These are phyloP conservation scores for Drusus annulatus DNA, from an alignment of 1,140 invertebrate species.

Conservation along the genomic window DNA sequence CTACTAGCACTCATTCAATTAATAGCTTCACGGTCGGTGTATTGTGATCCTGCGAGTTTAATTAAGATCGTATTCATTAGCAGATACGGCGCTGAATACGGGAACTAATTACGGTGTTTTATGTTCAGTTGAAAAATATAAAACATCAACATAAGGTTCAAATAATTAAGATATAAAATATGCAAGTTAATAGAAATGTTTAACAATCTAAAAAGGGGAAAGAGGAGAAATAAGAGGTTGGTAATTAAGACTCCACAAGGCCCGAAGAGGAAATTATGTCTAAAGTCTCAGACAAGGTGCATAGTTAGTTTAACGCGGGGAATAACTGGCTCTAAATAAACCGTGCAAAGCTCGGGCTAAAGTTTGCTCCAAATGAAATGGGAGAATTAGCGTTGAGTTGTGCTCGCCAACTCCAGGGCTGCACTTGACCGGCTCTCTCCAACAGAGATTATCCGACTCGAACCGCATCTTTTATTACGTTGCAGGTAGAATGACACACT, in stretches of 20 bases:
- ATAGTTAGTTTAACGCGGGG: conserved; percentile 37
- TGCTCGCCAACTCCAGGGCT: conserved; percentile 2
- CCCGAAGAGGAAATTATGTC: neutral
- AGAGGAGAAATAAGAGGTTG: too few species aligned
- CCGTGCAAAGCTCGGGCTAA: conserved; percentile 43
- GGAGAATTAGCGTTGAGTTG: conserved; percentile 33
- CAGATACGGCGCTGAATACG: neutral
- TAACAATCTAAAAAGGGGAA: too few species aligned
- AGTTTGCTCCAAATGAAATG: conserved; percentile 49
- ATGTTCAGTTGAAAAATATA: too few species aligned
- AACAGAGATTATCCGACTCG: neutral
- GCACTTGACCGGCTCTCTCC: neutral
- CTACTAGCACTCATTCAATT: conserved; percentile 39
- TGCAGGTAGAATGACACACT: neutral
- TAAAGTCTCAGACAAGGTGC: conserved; percentile 26
- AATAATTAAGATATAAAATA: too few species aligned
- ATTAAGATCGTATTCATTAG: conserved; percentile 15
- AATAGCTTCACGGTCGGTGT: conserved; percentile 21
- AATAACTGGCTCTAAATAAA: conserved; percentile 49
- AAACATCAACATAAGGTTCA: too few species aligned
- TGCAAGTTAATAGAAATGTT: too few species aligned
- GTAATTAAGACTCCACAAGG: neutral
- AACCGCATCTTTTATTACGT: neutral
- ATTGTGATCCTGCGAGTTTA: conserved; percentile 19
- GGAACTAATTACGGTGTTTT: too few species aligned